Percentiles rank a stretch among this genome's conserved stretches.
phyloP scores from a whole-genome alignment of 2,888 invertebrate species.

The Drosophila atroscutellata region DNA sequence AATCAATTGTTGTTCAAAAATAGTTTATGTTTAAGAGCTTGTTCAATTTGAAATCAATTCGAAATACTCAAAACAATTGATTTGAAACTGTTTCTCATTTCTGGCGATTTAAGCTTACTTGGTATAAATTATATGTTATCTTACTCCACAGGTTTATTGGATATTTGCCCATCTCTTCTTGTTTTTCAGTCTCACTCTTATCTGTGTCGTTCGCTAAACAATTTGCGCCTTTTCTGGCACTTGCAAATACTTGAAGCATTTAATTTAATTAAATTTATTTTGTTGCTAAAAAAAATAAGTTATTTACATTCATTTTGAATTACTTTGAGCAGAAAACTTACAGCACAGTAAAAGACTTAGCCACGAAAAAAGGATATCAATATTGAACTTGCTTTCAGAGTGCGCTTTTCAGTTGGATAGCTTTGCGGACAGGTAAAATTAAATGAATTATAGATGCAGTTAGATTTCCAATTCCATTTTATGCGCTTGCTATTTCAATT shows the following conservation, averaged over 20 bases:
- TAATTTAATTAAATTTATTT: not conserved
- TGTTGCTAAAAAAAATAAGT: not conserved
- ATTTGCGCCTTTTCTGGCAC: not conserved
- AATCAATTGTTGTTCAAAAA: not conserved
- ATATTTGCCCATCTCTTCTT: not conserved
- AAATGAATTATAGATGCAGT: slow-evolving; percentile 20
- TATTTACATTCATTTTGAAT: not conserved
- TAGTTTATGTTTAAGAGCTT: not conserved
- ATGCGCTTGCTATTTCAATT: slow-evolving; percentile 7
- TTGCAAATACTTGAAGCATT: not conserved
- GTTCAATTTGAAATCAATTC: not conserved
- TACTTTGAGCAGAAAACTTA: not conserved
- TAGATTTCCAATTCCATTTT: slow-evolving; percentile 43
- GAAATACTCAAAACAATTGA: not conserved
- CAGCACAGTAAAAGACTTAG: not conserved
- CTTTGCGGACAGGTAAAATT: not conserved
- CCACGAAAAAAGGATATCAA: not conserved
- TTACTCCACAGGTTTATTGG: not conserved
- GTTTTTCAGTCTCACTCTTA: not conserved
- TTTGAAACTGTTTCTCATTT: not conserved
- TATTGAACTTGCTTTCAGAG: not conserved
- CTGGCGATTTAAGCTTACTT: not conserved
- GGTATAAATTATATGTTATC: not conserved
- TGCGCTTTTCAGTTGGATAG: not conserved
- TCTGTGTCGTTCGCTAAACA: not conserved